Percentiles rank a stretch among this genome's conserved stretches.
Evolutionary conservation across 2,113 vertebrate genomes (phyloP).

Genomic region (rat (Rattus norvegicus)): DNA sequence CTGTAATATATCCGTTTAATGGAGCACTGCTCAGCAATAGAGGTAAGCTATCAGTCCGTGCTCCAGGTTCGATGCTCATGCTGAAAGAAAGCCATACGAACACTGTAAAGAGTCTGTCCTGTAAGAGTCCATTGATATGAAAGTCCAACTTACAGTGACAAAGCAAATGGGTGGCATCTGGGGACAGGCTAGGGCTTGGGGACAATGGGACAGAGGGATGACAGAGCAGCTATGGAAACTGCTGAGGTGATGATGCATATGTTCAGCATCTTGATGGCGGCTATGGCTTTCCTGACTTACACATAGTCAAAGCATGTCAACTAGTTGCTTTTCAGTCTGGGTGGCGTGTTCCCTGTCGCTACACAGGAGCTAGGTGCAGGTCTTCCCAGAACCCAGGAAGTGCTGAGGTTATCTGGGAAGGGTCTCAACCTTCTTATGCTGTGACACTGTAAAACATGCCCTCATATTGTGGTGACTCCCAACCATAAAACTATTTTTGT

Average conservation of each 20-base stretch:
- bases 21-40: neutral
- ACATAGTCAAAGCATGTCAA: neutral
- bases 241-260: neutral
- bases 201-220: neutral
- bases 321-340: neutral
- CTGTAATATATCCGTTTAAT: neutral
- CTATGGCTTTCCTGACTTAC: neutral
- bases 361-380: neutral
- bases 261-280: neutral
- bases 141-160: neutral
- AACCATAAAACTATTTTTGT: no score
- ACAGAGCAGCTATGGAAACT: neutral
- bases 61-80: neutral
- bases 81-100: neutral
- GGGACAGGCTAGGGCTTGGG: neutral
- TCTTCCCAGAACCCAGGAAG: constrained; percentile 1
- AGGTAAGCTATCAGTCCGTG: neutral
- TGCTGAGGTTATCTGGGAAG: neutral
- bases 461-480: neutral
- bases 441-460: neutral
- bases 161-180: neutral
- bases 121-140: neutral
- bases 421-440: neutral
- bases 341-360: neutral
- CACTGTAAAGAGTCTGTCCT: neutral